Conservation (phyloP, 2,888 invertebrate genomes). For the Lampropteryx suffumata region DNA sequence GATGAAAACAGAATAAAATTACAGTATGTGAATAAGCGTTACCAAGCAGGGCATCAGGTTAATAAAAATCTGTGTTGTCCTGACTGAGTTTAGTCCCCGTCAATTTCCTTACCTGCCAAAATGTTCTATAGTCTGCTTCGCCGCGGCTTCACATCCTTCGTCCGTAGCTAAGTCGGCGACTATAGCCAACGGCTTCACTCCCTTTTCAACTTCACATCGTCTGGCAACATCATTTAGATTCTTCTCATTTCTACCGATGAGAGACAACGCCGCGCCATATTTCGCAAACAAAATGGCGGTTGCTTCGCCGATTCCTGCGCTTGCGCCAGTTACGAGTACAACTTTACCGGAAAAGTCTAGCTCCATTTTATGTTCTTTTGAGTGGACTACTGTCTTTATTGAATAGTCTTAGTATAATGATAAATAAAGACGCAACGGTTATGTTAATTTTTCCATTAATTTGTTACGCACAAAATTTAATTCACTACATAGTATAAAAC, state of each 20-base stretch:
- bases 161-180: constrained; percentile 52
- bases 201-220: constrained; percentile 38
- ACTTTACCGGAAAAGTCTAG: constrained; percentile 46
- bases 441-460: too few species aligned
- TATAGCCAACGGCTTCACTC: constrained; percentile 39
- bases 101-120: constrained; percentile 42
- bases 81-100: too few species aligned
- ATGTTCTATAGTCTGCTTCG: constrained; percentile 42
- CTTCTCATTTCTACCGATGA: constrained; percentile 46
- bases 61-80: too few species aligned
- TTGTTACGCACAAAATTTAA: too few species aligned
- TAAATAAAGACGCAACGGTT: too few species aligned
- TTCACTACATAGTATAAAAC: too few species aligned
- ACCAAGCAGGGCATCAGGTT: too few species aligned
- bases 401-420: too few species aligned
- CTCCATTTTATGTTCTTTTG: constrained; percentile 30
- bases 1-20: too few species aligned
- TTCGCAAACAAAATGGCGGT: constrained; percentile 46
- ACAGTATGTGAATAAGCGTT: too few species aligned
- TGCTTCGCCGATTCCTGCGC: constrained; percentile 50
- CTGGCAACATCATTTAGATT: constrained; percentile 40
- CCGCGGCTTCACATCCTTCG: constrained; percentile 46
- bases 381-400: too few species aligned
- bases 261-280: constrained; percentile 43
- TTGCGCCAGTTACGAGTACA: constrained; percentile 53